Percentiles rank a stretch among this genome's conserved stretches.
Conservation (phyloP, 2,113 vertebrate genomes). For the Thamnophis sirtalis region DNA sequence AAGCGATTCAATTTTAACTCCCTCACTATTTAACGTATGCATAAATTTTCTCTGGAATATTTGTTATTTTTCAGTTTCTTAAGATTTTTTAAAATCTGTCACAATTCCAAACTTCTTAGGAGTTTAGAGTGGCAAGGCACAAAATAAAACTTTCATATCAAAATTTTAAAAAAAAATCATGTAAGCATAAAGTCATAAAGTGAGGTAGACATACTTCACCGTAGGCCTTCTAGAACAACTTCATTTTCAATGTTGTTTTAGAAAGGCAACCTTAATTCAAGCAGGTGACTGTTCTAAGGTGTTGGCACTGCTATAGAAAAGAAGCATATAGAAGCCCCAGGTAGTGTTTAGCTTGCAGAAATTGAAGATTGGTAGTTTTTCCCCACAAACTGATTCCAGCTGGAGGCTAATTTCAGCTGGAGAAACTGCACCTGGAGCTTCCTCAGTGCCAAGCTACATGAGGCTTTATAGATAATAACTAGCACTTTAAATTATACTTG, state of each 20-base stretch:
- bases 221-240: not conserved
- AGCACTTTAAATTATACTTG: not conserved
- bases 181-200: not conserved
- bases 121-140: not conserved
- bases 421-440: not conserved
- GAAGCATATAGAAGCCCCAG: not conserved
- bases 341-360: not conserved
- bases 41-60: not conserved
- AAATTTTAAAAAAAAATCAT: not conserved
- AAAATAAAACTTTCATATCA: not conserved
- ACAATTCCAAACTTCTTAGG: not conserved
- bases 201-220: not conserved
- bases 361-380: not conserved
- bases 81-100: not conserved
- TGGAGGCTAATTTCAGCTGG: not conserved
- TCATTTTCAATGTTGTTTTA: not conserved
- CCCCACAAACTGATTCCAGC: not conserved
- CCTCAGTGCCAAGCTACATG: not conserved
- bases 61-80: not conserved
- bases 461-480: not conserved
- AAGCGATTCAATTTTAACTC: not conserved
- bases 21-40: not conserved
- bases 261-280: not conserved
- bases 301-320: not conserved
- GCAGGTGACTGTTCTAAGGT: not conserved